phyloP scores from a whole-genome alignment of 1,140 invertebrate species.

The Ceratitis capitata region DNA sequence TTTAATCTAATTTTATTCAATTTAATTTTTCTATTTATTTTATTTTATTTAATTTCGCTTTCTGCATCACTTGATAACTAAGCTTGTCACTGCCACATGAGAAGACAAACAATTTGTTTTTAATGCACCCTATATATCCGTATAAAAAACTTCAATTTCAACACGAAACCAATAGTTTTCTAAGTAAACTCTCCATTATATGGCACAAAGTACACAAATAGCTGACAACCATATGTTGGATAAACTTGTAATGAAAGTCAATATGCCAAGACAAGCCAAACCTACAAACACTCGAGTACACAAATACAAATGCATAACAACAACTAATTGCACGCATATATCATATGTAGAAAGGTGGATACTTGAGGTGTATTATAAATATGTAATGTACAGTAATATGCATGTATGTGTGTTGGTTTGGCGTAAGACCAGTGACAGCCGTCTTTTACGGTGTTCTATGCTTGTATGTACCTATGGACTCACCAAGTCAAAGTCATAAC shows the following conservation, averaged over 20 bases:
- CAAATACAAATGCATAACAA: not conserved
- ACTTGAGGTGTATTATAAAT: not conserved
- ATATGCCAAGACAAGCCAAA: not conserved
- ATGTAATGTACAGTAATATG: too few relatives aligned
- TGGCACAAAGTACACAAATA: not conserved
- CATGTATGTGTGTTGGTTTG: too few relatives aligned
- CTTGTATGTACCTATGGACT: not conserved
- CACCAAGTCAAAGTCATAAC: not conserved
- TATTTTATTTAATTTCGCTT: too few relatives aligned
- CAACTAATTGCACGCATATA: not conserved
- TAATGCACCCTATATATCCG: too few relatives aligned
- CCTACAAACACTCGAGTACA: not conserved
- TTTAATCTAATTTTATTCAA: too few relatives aligned
- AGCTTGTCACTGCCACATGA: too few relatives aligned
- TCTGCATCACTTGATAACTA: too few relatives aligned
- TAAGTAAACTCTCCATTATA: too few relatives aligned
- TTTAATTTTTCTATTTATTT: too few relatives aligned
- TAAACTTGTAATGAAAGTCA: conserved; percentile 32
- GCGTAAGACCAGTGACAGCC: not conserved
- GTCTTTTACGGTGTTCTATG: not conserved
- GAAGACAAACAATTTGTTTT: too few relatives aligned
- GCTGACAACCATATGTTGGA: not conserved
- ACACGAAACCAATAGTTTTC: too few relatives aligned
- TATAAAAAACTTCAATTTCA: too few relatives aligned
- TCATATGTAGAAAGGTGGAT: not conserved